Evolutionary conservation across 2,888 invertebrate species (phyloP), one percentile per base, ranked within the genome.

Genomic region (Dicycla oo): DNA sequence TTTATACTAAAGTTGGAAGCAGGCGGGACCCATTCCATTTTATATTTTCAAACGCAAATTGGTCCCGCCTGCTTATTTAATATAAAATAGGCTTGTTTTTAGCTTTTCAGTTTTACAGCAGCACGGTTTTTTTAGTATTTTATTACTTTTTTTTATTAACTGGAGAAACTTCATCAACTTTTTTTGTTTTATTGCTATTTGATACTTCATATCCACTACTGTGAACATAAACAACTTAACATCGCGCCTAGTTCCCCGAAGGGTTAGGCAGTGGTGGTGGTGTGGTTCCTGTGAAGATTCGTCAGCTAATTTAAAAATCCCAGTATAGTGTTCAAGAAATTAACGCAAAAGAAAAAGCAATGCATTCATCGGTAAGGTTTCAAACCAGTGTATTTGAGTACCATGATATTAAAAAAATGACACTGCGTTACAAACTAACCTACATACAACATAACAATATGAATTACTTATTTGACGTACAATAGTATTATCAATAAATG

Each of bases 321-420:
- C n/a, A 13, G 26, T 43, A 13, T 5, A 11, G 7, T 45, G 13
- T n/a, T n/a, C 0, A n/a, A 26, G 20, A 45, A 56, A 10, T 10
- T 20, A n/a, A 43, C 34, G 40, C 40, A 64, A 75, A 78, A 72
- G 40, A 78, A 83, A 81, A 77, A 60, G 11, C 51, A 53, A 57
- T 30, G 26, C 13, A 45, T 63, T 49, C 78, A 74, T 78, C 23
- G 58, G 61, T 78, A 60, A 83, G 88, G 89, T 90, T 90, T 85
- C 75, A 69, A 88, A 89, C 87, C 89, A 80, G 81, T 89, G 81
- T 88, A 88, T 84, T 89, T 84, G 72, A 76, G 75, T 86, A 84
- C 80, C 78, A 86, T 82, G 78, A 85, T 80, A 75, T 79, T 82
- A 74, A 78, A 81, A n/a, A 84, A 83, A 82, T 65, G 34, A 81